Percentiles rank a stretch among this genome's conserved stretches.
Conservation (phyloP, 1,140 invertebrate genomes). For the Aphelinus atriplicis region DNA sequence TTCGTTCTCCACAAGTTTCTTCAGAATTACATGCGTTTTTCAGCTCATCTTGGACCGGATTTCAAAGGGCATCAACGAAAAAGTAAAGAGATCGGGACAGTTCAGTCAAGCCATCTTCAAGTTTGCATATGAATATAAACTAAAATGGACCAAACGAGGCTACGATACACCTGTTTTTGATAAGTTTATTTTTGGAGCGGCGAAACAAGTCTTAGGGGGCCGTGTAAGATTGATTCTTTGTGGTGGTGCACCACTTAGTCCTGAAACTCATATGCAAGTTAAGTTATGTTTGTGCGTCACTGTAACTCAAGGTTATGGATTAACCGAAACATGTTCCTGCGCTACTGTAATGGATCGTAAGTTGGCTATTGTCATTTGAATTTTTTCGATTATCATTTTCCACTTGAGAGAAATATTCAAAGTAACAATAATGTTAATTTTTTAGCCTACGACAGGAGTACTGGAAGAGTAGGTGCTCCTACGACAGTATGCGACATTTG, state of each 20-base stretch:
- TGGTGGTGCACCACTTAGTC: conserved; percentile 95
- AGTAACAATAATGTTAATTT: conserved; percentile 38
- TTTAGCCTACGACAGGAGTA: conserved; percentile 73
- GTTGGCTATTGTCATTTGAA: conserved; percentile 46
- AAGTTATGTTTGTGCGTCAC: conserved; percentile 91
- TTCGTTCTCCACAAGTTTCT: no score
- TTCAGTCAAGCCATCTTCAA: conserved; percentile 85
- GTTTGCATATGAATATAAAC: conserved; percentile 93
- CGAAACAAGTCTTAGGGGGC: conserved; percentile 87
- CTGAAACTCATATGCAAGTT: conserved; percentile 95
- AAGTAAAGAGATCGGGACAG: conserved; percentile 81
- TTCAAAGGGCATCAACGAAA: conserved; percentile 94
- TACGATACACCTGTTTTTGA: conserved; percentile 87
- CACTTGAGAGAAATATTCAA: background rate
- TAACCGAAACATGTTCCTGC: conserved; percentile 96
- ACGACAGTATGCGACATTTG: conserved; percentile 86
- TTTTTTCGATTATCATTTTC: conserved; percentile 7
- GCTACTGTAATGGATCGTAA: conserved; percentile 88
- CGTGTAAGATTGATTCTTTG: conserved; percentile 85
- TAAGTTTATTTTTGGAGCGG: conserved; percentile 67
- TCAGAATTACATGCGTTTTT: conserved; percentile 46
- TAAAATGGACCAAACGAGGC: conserved; percentile 83
- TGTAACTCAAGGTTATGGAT: conserved; percentile 94
- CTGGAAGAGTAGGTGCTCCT: conserved; percentile 90
- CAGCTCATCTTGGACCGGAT: conserved; percentile 94